phyloP scores from a whole-genome alignment of 2,797 vertebrate species.

The Loris lydekkerianus region DNA sequence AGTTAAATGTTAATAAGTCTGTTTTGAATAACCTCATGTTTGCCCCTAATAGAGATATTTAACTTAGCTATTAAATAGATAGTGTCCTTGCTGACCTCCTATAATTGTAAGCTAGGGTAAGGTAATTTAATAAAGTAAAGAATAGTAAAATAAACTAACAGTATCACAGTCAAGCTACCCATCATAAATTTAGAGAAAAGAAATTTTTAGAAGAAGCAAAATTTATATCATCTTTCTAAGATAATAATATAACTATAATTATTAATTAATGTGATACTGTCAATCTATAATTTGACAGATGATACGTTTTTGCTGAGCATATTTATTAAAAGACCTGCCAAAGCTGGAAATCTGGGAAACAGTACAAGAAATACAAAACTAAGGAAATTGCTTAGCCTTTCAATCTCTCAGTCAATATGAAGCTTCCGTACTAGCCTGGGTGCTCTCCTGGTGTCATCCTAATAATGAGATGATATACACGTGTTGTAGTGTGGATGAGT shows the following conservation, averaged over 20 bases:
- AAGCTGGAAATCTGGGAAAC: not conserved
- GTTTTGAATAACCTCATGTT: not conserved
- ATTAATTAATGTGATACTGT: not conserved
- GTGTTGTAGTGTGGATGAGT: not conserved
- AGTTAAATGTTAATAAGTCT: not conserved
- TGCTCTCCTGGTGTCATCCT: not conserved
- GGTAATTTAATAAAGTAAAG: not conserved
- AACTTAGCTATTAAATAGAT: not conserved
- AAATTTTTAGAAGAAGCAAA: not conserved
- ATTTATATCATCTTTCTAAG: not conserved
- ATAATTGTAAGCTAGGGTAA: not conserved
- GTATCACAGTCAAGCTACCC: not conserved
- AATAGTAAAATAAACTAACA: slow-evolving; percentile 16
- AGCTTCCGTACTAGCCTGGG: not conserved
- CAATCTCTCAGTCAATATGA: not conserved
- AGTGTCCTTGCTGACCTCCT: not conserved
- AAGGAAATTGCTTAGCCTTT: not conserved
- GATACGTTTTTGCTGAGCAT: not conserved
- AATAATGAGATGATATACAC: not conserved
- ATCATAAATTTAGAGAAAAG: not conserved
- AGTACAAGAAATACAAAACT: not conserved
- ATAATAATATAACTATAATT: not conserved
- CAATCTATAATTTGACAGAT: not conserved
- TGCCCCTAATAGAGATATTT: not conserved
- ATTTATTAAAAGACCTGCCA: not conserved